Evolutionary conservation across 2,113 vertebrate genomes (phyloP).

Genomic region (Bostrychus sinensis): DNA sequence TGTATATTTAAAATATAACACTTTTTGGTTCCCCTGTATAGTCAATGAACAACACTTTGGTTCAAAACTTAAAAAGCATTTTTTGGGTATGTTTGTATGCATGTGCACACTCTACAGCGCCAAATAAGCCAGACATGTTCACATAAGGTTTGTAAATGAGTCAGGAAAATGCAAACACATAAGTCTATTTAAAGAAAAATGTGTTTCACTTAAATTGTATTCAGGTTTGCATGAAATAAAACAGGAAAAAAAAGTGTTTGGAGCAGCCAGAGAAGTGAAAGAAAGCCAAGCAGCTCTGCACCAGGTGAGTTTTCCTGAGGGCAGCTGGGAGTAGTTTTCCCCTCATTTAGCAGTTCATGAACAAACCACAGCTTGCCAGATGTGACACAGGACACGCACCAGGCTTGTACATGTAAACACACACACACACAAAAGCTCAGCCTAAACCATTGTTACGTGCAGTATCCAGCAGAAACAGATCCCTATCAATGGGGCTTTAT

Average conservation of each 20-base stretch:
- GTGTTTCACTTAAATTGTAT: neutral
- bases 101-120: neutral
- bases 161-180: constrained; percentile 17
- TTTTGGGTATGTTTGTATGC: constrained; percentile 13
- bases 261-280: constrained; percentile 16
- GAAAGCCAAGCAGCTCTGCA: constrained; percentile 24
- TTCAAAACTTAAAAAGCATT: neutral
- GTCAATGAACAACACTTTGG: no score
- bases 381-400: constrained; percentile 66
- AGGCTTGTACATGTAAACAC: constrained; percentile 52
- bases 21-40: no score
- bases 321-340: constrained; percentile 75
- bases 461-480: no score
- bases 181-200: neutral
- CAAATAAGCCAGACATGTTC: neutral
- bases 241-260: constrained; percentile 12
- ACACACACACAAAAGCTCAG: constrained; percentile 32
- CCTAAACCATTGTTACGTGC: constrained; percentile 28
- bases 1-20: no score
- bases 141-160: constrained; percentile 4
- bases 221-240: constrained; percentile 7
- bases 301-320: constrained; percentile 65
- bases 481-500: constrained; percentile 53
- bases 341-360: constrained; percentile 71
- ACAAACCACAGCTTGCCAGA: constrained; percentile 69